These are phyloP conservation scores for Labeo rohita DNA, from an alignment of 2,113 vertebrate genomes.

Conservation along the genomic window DNA sequence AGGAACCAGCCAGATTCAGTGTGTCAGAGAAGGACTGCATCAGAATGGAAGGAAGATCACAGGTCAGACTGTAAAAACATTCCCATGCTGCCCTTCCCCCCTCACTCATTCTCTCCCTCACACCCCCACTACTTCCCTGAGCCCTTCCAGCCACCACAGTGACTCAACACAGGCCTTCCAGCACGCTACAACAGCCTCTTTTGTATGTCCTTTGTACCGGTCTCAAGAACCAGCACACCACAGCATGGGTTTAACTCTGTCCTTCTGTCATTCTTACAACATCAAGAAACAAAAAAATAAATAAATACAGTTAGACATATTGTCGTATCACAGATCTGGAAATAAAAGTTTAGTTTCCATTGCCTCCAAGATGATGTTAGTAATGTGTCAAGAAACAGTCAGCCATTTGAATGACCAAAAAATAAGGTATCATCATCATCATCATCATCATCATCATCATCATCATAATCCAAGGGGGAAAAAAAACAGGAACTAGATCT, in stretches of 20 bases:
- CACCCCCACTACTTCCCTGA: conserved; percentile 61
- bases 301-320: neutral
- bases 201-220: neutral
- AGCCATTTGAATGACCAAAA: no score
- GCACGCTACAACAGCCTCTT: conserved; percentile 40
- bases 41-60: conserved; percentile 79
- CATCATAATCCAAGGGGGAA: no score
- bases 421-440: no score
- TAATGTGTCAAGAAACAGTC: no score
- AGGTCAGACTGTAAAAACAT: conserved; percentile 80
- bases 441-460: no score
- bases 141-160: conserved; percentile 48
- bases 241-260: neutral
- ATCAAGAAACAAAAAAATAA: neutral
- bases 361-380: no score
- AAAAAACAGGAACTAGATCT: no score
- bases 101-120: conserved; percentile 36
- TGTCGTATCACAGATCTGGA: neutral
- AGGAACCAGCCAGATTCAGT: conserved; percentile 62
- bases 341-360: neutral
- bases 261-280: neutral
- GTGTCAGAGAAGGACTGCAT: conserved; percentile 64
- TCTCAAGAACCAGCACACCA: neutral
- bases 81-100: conserved; percentile 74
- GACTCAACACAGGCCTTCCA: conserved; percentile 38